Evolutionary conservation across 2,113 vertebrate genomes (phyloP).

Genomic region (Pluvianellus socialis): DNA sequence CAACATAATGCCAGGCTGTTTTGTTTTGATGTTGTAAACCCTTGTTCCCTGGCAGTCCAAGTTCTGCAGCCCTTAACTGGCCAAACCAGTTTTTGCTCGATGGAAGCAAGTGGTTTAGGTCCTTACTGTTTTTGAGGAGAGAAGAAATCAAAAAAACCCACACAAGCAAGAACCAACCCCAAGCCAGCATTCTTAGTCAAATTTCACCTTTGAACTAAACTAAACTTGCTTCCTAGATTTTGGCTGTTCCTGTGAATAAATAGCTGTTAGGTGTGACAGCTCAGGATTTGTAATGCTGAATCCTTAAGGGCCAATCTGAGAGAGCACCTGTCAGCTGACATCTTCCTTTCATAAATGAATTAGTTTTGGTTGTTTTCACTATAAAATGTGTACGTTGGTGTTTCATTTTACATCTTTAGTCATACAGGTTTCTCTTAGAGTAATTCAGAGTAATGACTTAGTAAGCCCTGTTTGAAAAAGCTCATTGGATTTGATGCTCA

Average conservation of each 20-base stretch:
- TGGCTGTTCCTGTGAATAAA: background rate
- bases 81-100: constrained; percentile 13
- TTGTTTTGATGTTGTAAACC: background rate
- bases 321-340: background rate
- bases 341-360: background rate
- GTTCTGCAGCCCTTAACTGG: background rate
- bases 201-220: background rate
- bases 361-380: background rate
- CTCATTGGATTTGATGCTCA: constrained; percentile 23
- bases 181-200: background rate
- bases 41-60: background rate
- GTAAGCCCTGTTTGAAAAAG: background rate
- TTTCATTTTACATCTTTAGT: background rate
- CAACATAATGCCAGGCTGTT: background rate
- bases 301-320: background rate
- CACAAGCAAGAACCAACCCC: background rate
- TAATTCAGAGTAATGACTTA: background rate
- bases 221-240: background rate
- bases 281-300: background rate
- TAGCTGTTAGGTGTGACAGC: background rate
- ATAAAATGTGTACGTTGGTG: background rate
- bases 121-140: background rate
- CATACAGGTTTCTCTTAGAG: background rate
- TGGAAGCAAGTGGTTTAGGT: background rate
- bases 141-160: background rate